Base-by-base conservation (phyloP, 2,888 invertebrate species). In the Sarcophaga variegata region DNA sequence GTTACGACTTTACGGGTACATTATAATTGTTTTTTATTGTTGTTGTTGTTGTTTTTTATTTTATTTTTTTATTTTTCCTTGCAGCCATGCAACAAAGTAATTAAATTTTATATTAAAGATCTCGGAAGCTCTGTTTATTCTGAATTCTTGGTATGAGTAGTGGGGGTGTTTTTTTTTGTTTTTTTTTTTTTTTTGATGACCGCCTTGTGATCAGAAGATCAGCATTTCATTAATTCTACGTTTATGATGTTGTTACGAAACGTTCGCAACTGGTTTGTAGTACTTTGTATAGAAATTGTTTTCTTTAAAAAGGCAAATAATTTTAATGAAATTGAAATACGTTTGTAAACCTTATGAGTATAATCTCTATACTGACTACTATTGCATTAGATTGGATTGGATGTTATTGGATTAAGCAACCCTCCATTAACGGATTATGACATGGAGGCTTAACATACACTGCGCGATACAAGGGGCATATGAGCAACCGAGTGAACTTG, bases 51-150 rank as follows among this genome's bases (percentile, higher is more conserved):
- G 45, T 45, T 54, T 49, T 10, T 54, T 17, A 8, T 49, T 12
- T 25, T 54, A 66, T 75, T 60, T 59, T 25, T 60, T 59, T 25
- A 5, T 49, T 17, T 14, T 54, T 45, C 12, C 66, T 60, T 12
- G n/a, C 22, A 49, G 49, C 45, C 86, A 81, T 75, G 84, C 81
- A 84, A 87, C 81, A 79, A 81, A 84, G 81, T 84, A 84, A 75
- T 87, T 87, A 81, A 76, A 79, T 81, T 84, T 72, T 74, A 11
- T 83, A 54, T 71, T 20, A 64, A 67, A 72, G 72, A 72, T 67
- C 60, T 27, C 20, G 72, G 8, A 27, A 79, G 82, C 47, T 83
- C 71, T 67, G 3, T 60, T 27, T 20, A 6, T 67, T 59, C 49
- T 60, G 69, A 64, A 27, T 63, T 60, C 62, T 62, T 69, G 37